phyloP scores from a whole-genome alignment of 2,797 vertebrate genomes.

The Betta splendens region DNA sequence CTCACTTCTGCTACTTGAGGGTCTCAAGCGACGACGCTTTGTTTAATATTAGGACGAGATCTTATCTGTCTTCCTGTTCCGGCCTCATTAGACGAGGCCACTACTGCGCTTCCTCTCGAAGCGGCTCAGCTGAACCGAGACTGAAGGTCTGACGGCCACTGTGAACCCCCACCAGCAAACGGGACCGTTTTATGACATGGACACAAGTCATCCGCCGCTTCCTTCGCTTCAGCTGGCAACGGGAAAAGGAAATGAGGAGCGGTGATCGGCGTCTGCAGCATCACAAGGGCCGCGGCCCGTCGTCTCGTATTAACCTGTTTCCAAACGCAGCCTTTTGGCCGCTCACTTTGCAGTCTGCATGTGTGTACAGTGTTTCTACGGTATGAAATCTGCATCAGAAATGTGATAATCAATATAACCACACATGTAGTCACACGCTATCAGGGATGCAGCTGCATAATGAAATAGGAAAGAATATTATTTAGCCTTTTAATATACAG shows the following conservation, averaged over 20 bases:
- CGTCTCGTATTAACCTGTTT: constrained; percentile 14
- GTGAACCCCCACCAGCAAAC: constrained; percentile 48
- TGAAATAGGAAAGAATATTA: constrained; percentile 52
- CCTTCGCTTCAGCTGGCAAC: constrained; percentile 29
- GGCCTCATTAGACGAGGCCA: constrained; percentile 28
- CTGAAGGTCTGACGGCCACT: constrained; percentile 47
- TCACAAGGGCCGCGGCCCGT: too few species aligned
- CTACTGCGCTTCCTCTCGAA: constrained; percentile 31
- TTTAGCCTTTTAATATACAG: constrained; percentile 57
- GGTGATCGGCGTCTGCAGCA: too few species aligned
- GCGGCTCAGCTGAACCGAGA: constrained; percentile 36
- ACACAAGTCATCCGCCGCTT: constrained; percentile 20
- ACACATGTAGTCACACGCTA: constrained; percentile 68
- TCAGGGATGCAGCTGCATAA: constrained; percentile 72
- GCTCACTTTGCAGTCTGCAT: constrained; percentile 64
- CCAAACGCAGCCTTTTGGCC: constrained; percentile 26
- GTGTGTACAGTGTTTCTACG: constrained; percentile 75
- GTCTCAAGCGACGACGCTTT: constrained; percentile 33
- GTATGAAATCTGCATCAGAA: constrained; percentile 65
- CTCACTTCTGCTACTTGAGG: constrained; percentile 28
- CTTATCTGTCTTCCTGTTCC: constrained; percentile 45
- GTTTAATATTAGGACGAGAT: constrained; percentile 20
- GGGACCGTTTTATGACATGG: constrained; percentile 31
- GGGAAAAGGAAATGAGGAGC: too few species aligned
- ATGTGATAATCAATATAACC: constrained; percentile 65